Evolutionary conservation across 2,888 invertebrate species (phyloP), one percentile per base, ranked within the genome.

Genomic region (Napeogenes sylphis): DNA sequence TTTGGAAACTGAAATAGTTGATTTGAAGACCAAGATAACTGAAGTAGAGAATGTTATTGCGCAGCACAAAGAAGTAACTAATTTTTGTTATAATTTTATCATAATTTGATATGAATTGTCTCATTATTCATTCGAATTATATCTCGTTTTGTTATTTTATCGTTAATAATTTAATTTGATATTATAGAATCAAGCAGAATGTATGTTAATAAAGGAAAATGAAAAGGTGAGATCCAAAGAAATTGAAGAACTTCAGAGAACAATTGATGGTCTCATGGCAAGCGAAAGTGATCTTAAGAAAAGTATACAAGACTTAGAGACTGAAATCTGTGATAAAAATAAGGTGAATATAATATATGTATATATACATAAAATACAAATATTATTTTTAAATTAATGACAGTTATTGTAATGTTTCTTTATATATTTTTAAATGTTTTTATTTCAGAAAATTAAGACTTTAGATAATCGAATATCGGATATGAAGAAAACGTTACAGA

Each of bases 401-500:
- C 21, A 21, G 21, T 21, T 42, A 42, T 30, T 55, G 12, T 33
- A 32, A 5, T 30, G 1, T 45, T 47, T 45, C 6, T 8, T 47
- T 33, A 8, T 33, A 4, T 47, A 38, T 33, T 58, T 55, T 38
- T 1, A 12, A 5, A 53, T 30, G 61, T 62, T 58, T 59, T 58
- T 12, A 53, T 84, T 91, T 47, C 81, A 97, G 96, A 95, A 94
- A 85, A 95, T 98, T 73, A 96, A 96, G 89, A 94, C 95, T 21
- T 92, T 97, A 75, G 97, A 98, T 82, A 95, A 97, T 82, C 93
- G 97, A 72, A 87, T 98, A 81, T 92, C 94, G 30, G 98, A 98
- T 79, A 94, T 98, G 92, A 97, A 97, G 82, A 98, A 98, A 83
- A 97, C 97, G 0, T 89, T 98, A 59, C 97, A 98, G 78, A 92